Base-by-base conservation (phyloP, 2,113 vertebrate genomes). In the Myiozetetes cayanensis region DNA sequence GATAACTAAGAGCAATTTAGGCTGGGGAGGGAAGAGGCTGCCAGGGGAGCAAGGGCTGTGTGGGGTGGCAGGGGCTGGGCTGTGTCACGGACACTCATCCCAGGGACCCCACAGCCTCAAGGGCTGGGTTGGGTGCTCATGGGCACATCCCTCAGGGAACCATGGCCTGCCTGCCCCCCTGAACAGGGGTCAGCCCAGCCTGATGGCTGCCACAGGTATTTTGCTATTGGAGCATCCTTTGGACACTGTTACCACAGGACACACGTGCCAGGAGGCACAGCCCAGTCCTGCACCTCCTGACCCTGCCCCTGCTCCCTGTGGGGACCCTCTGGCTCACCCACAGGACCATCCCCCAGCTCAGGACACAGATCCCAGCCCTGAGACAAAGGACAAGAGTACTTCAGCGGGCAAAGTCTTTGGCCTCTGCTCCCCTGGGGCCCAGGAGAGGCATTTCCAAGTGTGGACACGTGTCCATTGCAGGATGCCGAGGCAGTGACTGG, bases 401-500 rank as follows among this genome's bases (percentile, higher is more conserved):
- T 74, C 53, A 27, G 21, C 13, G 56, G 43, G 55, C 8, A 63
- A 75, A 88, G 39, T 58, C 58, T 88, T 75, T 63, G 62, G 37
- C 22, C 43, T 82, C 71, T 72, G 43, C 47, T 62, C 19, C 58
- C 52, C 43, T 17, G 43, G 58, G 53, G 47, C n/a, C 31, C 23
- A 22, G 30, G 35, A 74, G 25, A 91, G 73, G 33, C 72, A 22
- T 2, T 8, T 33, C 63, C 47, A 17, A 0, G 10, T 33, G 58
- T 17, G 52, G 56, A 52, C 61, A 41, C 24, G 27, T 0, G 2
- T 28, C 43, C 47, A 28, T 0, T 10, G 71, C 47, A 44, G 66
- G 71, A 58, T 41, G 56, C 47, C 0, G 0, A 37, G 73, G 65
- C 86, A 41, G 65, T 2, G 19, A 56, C 25, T 1, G 0, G 41